These are phyloP conservation scores for Teleopsis dalmanni DNA, from an alignment of 1,140 invertebrate species.

Conservation along the genomic window DNA sequence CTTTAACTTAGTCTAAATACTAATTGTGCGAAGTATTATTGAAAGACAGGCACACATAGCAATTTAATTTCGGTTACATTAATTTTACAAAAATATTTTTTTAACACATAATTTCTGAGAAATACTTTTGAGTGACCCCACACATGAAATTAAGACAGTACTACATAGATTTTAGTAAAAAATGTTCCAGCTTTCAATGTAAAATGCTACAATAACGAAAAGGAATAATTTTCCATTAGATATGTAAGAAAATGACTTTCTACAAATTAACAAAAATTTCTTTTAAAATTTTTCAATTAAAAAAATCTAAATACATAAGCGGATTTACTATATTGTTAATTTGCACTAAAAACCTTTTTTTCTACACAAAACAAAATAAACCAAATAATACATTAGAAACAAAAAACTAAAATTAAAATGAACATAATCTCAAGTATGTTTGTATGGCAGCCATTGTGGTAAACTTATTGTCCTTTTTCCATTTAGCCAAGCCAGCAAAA, in stretches of 20 bases:
- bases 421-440: not conserved
- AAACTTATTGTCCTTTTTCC: not conserved
- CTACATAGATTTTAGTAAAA: too few species aligned
- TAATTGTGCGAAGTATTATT: too few species aligned
- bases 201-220: not conserved
- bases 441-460: not conserved
- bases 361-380: not conserved
- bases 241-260: not conserved
- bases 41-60: too few species aligned
- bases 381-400: not conserved
- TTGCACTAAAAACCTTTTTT: slow-evolving; percentile 6
- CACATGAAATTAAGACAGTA: too few species aligned
- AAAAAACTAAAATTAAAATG: not conserved
- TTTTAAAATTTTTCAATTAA: not conserved
- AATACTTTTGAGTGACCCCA: too few species aligned
- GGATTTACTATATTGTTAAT: slow-evolving; percentile 5
- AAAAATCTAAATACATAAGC: not conserved
- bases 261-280: not conserved
- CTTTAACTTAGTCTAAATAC: too few species aligned
- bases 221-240: not conserved
- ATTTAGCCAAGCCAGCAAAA: not conserved
- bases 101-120: too few species aligned
- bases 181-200: not conserved
- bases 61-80: too few species aligned
- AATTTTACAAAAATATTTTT: too few species aligned